Base-by-base conservation (phyloP, 2,888 invertebrate species). In the Pseudococcus viburni region DNA sequence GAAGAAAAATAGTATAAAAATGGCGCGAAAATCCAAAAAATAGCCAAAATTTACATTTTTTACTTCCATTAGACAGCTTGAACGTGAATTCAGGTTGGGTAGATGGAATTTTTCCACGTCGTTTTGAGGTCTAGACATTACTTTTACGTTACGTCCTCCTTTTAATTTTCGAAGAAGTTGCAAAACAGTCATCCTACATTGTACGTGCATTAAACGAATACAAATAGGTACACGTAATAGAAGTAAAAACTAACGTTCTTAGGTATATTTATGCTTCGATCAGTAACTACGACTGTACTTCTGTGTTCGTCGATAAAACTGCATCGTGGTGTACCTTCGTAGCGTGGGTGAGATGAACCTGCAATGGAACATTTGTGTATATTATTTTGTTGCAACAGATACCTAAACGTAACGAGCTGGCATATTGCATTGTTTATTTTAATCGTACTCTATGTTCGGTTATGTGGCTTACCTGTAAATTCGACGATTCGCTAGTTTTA, bases 391-490 rank as follows among this genome's bases (percentile, higher is more conserved):
- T 80, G 46, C 46, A 46, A 80, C 80, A 80, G 19, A 80, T 80
- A 80, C n/a, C n/a, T n/a, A n/a, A 80, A 80, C 5, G 80, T 46
- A 80, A 80, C 80, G 80, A 73, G 33, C 6, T 39, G 26, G 46
- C 17, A 46, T 42, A 46, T 80, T 46, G 46, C 42, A 46, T 80
- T 80, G 80, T 80, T 80, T 42, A 42, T 80, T 80, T 80, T 80
- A 46, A 80, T 42, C 80, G 80, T 19, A 42, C 73, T 39, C n/a
- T n/a, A 39, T 39, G 15, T 80, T n/a, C 80, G 42, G 33, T 80
- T 80, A n/a, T 42, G 46, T 46, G 80, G 80, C 42, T 80, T 46
- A 80, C 80, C 80, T 0, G n/a, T 11, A 80, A 80, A 80, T 80
- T 80, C 26, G 12, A 42, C 42, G 46, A 80, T 42, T 80, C 42